Evolutionary conservation across 2,888 invertebrate species (phyloP), one percentile per base, ranked within the genome.

Genomic region (Laspeyria flexula): DNA sequence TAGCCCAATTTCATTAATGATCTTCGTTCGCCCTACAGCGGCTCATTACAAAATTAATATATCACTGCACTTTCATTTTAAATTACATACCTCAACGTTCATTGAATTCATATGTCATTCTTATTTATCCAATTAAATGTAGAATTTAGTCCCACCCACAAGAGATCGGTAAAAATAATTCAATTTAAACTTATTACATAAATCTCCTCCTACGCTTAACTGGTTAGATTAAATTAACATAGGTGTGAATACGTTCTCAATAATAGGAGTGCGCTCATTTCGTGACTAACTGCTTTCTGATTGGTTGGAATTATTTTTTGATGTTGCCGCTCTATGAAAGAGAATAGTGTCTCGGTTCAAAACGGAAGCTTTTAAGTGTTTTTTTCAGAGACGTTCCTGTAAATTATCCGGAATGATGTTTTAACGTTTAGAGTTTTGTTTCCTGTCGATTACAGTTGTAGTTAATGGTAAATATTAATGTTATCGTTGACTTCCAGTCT

Each of bases 301-400:
- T 75, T 73, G 72, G 73, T 55, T 33, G 55, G 49, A 66, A 75
- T 73, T 63, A 61, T 65, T 68, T 71, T 74, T 71, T 76, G 71
- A 76, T 73, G 71, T 52, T 56, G 52, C 66, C 68, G 66, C 29
- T 31, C 25, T 41, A 41, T 43, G 16, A 50, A 53, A 54, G 30
- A 40, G 52, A 46, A 42, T 35, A 45, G 30, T 52, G 31, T 52
- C 44, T 42, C 40, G 43, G 37, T 66, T 50, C 41, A 42, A 47
- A 60, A 49, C 59, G 70, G 68, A 71, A 55, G 54, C 63, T 53
- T 55, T 59, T 57, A 44, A 60, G 58, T 57, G 57, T 57, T 61
- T 65, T 63, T 51, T 33, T 65, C 56, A 62, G 52, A 65, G 60
- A 59, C 52, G 52, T 57, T 41, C 6, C 44, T 50, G 61, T 55